Conservation (phyloP, 2,888 invertebrate species). For the Standfussiana lucernea region DNA sequence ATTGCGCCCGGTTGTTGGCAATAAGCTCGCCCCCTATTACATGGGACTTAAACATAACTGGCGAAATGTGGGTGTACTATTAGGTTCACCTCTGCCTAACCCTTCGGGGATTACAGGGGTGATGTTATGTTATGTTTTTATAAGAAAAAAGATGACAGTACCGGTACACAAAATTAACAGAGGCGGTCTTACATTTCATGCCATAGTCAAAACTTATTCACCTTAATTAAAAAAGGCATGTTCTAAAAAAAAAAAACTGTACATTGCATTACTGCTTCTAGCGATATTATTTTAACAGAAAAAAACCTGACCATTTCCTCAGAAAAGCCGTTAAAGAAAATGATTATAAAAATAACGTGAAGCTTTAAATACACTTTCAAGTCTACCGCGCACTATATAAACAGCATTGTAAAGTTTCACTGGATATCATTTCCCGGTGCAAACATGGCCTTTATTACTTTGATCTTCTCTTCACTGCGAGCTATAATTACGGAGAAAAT, state of each 20-base stretch:
- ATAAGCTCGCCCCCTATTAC: too few species aligned
- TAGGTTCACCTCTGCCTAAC: too few species aligned
- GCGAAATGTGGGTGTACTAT: too few species aligned
- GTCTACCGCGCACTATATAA: conserved; percentile 38
- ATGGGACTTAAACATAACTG: too few species aligned
- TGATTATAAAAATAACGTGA: background rate
- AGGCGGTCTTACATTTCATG: background rate
- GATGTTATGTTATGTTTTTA: too few species aligned
- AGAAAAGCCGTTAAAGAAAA: conserved; percentile 4
- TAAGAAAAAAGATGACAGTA: background rate
- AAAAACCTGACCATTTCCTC: background rate
- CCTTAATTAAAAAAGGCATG: background rate
- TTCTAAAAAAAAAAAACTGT: background rate
- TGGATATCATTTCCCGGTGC: conserved; percentile 71
- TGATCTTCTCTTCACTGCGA: conserved; percentile 58
- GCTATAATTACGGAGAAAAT: conserved; percentile 2
- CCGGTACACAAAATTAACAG: background rate
- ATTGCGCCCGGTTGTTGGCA: too few species aligned
- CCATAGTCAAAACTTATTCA: background rate
- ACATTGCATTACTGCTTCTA: background rate
- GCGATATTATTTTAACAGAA: background rate
- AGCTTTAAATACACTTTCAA: conserved; percentile 39
- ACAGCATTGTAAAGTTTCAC: conserved; percentile 64
- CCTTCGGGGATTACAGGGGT: too few species aligned
- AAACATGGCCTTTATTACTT: conserved; percentile 70